Base-by-base conservation (phyloP, 1,140 invertebrate genomes). In the Caenorhabditis latens region DNA sequence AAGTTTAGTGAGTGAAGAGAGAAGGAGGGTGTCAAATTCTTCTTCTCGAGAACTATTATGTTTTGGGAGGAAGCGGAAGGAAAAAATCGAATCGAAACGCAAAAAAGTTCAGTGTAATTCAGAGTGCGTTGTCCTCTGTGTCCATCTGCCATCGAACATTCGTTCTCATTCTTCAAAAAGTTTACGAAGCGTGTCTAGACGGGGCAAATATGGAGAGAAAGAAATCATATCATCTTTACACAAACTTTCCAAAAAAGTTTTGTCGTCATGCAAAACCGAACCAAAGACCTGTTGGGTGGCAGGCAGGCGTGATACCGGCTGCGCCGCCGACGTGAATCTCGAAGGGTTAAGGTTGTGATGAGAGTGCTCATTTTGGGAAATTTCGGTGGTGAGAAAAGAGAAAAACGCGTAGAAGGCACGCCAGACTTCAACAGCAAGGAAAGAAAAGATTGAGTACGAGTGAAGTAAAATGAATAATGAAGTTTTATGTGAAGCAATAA, bases 401-500 rank as follows among this genome's bases (percentile, higher is more conserved):
- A 16, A 53, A 53, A 53, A 9, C 13, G 16, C 50, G 11, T 11
- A 14, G 50, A 53, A 14, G 50, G 50, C 16, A 9, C 16, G 50
- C 11, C 11, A 53, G 16, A 53, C n/a, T n/a, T 24, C 16, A 61
- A 61, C 16, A 61, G 19, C 8, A 61, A 4, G 57, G 21, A 1
- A 8, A 61, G 57, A 61, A 1, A 8, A 61, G 19, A n/a, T 9
- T n/a, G 57, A 61, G 9, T 9, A 61, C 9, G 57, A 61, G 21
- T 32, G 32, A 32, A 32, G 32, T 21, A n/a, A 71, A 71, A 43
- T 71, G 65, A 71, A 71, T 43, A 65, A 65, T 65, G 61, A 65
- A 65, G 61, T 65, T 65, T 65, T 40, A 40, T 32, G 65, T 71
- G 65, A 43, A 46, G 65, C 21, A 71, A 71, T 71, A 71, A 71